Base-by-base conservation (phyloP, 2,113 vertebrate species). In the Rhea americana region DNA sequence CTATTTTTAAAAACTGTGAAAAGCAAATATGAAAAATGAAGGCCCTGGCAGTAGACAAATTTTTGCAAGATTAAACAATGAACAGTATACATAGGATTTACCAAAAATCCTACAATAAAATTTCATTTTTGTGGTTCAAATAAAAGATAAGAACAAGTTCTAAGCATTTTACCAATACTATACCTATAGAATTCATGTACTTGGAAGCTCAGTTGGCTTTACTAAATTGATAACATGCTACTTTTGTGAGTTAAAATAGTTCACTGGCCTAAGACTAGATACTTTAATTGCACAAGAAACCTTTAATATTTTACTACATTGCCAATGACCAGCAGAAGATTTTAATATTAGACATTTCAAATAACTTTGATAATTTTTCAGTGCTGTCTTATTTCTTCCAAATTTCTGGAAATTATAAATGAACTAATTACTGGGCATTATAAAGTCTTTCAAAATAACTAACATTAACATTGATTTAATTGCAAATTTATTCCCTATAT, bases 1-100 rank as follows among this genome's bases (percentile, higher is more conserved):
- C 53, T 93, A 72, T 85, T 91, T 93, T 94, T 81, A 83, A 83
- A 48, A 91, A 50, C 53, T 74, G 61, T 16, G 53, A 86, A 76
- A 68, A 75, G 25, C 9, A 94, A 85, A 82, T 45, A 82, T 94
- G 71, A 89, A 35, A 35, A 85, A 62, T 8, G 18, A 5, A 51
- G 39, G 56, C 28, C 72, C 43, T 28, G 37, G 21, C n/a, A 55
- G 25, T 21, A 73, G 71, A 82, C 80, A 66, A 62, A 35, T 25
- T 76, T 30, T 13, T 78, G 30, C 45, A 51, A 43, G 56, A 63
- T 87, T 87, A 72, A 89, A 88, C 71, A 71, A 47, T 77, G 43
- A 47, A 4, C 18, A 72, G 41, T 79, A 39, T 59, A 58, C 35
- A 71, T 11, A 70, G 66, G 48, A 22, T 7, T 75, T 3, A 1